Base-by-base conservation (phyloP, 2,888 invertebrate species). In the Linnaemya vulpina region DNA sequence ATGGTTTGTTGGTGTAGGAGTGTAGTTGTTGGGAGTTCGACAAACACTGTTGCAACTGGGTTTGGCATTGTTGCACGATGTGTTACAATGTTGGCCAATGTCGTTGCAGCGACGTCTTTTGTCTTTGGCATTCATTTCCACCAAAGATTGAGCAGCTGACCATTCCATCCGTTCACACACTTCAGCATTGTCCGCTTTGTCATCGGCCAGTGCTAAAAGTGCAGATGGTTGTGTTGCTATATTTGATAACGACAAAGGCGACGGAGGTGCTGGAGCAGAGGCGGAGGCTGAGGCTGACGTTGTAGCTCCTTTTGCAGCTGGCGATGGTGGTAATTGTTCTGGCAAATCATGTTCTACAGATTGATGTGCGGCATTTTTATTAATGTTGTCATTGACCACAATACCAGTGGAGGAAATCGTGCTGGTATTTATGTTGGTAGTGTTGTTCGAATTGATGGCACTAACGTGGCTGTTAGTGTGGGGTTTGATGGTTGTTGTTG, bases 111-210 rank as follows among this genome's bases (percentile, higher is more conserved):
- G 86, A 38, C 90, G 89, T 67, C 88, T 89, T 55, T 90, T 91
- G 55, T 91, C 91, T 87, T 92, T 91, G 76, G 90, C 89, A 88
- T 91, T 92, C 90, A 92, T 91, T 89, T 92, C 91, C 77, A 92
- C 91, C 78, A 92, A 86, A 68, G 92, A 92, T 83, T 92, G 92
- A 70, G 92, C 92, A 49, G 92, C 92, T 53, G 91, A 91, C 92
- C 92, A 92, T 86, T 92, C 92, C 80, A 92, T 87, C 20, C 91
- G 89, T 79, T 90, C 91, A 79, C 91, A 91, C 30, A 89, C 85
- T 71, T 91, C 89, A 58, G 87, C 88, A 87, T 88, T 89, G 83
- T 86, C 87, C 76, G 87, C 87, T 35, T 40, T 60, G 79, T 84
- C 68, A 58, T 22, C 60, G 70, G 75, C 63, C 67, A 81, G 86